Base-by-base conservation (phyloP, 2,113 vertebrate genomes). In the Cynoglossus semilaevis region DNA sequence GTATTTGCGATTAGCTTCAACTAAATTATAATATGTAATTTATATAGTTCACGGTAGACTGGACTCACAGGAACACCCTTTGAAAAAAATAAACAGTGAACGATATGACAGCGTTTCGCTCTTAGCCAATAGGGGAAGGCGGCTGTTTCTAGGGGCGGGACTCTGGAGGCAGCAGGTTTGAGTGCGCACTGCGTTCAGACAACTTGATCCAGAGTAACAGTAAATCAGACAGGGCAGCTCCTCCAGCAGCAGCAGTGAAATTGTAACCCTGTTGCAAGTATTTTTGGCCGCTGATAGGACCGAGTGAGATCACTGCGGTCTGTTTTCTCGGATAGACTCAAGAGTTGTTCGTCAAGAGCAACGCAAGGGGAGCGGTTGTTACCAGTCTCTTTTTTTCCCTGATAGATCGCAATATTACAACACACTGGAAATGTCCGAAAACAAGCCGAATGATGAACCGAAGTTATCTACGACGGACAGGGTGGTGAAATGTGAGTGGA, bases 401-500 rank as follows among this genome's bases (percentile, higher is more conserved):
- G 58, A 75, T 69, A 60, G 54, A 78, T 85, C 61, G 73, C 49
- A 77, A 73, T 72, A 77, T 82, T 67, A 70, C 58, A 85, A 76
- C 83, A 82, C 83, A 82, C 89, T 93, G 94, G 95, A 95, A 91
- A 98, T 98, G 95, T 96, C 95, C 90, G 95, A 97, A 88, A 94
- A 93, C 88, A 97, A 94, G 92, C 93, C 93, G 83, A 92, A 90
- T 83, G 95, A 93, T 80, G 95, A 98, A 58, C 94, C 95, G 85
- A 97, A 95, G 93, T 94, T 98, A 89, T 97, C 95, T 79, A 98
- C 95, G 88, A 94, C 94, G 88, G 95, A 97, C 88, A 91, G 95
- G 92, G 94, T 92, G 90, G 93, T 98, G 86, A 96, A 95, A 95
- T 94, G 95, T 98, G 89, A 93, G 94, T 92, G 82, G 22, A 29